Percentiles rank a stretch among this genome's conserved stretches.
Evolutionary conservation across 2,797 vertebrate species (phyloP).

Genomic region (Parauchenoglanis ngamensis): DNA sequence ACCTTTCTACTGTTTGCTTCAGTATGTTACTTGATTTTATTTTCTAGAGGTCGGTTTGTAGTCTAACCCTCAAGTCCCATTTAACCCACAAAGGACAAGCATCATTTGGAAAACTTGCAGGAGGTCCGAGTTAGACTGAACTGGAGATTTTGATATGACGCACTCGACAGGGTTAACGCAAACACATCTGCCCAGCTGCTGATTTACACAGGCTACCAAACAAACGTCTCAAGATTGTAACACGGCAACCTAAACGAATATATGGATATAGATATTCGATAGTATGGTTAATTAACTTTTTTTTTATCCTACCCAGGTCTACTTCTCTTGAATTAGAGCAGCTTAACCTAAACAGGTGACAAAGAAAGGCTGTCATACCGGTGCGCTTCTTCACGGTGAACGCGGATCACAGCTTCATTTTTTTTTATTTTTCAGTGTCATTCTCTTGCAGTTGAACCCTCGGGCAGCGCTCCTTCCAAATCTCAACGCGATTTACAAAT

Average conservation of each 20-base stretch:
- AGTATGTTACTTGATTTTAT: constrained; percentile 7
- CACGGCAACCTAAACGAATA: neutral
- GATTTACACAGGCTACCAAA: neutral
- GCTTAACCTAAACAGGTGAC: constrained; percentile 28
- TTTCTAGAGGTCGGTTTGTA: neutral
- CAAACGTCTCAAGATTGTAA: neutral
- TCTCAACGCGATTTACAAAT: constrained; percentile 71
- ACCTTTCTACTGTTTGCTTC: neutral
- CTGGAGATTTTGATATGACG: constrained; percentile 21
- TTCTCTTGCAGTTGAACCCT: constrained; percentile 48
- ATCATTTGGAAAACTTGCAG: constrained; percentile 34
- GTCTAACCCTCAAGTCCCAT: neutral
- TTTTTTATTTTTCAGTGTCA: constrained; percentile 53
- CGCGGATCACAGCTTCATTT: constrained; percentile 31
- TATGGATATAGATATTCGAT: neutral
- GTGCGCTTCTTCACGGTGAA: constrained; percentile 33
- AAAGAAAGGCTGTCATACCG: constrained; percentile 50
- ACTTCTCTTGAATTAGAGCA: constrained; percentile 9
- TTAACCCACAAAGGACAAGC: constrained; percentile 9
- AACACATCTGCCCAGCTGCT: constrained; percentile 13
- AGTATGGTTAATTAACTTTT: neutral
- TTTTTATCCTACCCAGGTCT: neutral
- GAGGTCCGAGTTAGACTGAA: constrained; percentile 27
- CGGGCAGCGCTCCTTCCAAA: constrained; percentile 62
- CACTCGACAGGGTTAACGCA: constrained; percentile 7